phyloP scores from a whole-genome alignment of 1,140 invertebrate genomes.

The Panagrolaimus sp. region DNA sequence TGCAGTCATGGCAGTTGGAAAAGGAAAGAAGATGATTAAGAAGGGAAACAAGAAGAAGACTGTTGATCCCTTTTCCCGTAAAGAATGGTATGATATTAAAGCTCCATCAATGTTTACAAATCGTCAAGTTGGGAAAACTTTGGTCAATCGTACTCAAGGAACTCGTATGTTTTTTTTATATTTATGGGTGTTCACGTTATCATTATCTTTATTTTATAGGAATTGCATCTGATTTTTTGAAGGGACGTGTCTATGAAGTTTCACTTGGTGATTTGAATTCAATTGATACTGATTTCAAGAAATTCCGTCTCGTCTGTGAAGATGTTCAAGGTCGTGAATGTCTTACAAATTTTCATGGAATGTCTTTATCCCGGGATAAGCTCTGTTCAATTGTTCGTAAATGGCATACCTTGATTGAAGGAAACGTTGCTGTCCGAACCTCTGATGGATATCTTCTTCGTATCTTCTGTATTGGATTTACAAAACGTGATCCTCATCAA shows the following conservation, averaged over 20 bases:
- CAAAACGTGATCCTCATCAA: conserved; percentile 84
- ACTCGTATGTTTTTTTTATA: conserved; percentile 69
- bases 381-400: conserved; percentile 97
- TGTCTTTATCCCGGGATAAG: conserved; percentile 97
- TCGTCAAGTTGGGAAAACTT: conserved; percentile 91
- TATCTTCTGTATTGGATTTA: conserved; percentile 98
- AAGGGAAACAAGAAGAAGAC: conserved; percentile 99
- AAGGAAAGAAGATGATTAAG: conserved; percentile 97
- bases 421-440: conserved; percentile 92
- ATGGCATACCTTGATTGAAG: conserved; percentile 94
- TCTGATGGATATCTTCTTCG: conserved; percentile 92
- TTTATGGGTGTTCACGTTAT: conserved; percentile 18
- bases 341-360: conserved; percentile 96
- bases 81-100: conserved; percentile 99
- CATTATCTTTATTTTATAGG: conserved; percentile 64
- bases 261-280: conserved; percentile 88
- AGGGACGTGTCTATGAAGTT: conserved; percentile 92
- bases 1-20: conserved; percentile 88
- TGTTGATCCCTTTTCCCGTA: conserved; percentile 95
- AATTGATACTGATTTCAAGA: conserved; percentile 86
- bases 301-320: conserved; percentile 87
- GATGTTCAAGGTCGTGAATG: conserved; percentile 85
- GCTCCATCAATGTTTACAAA: conserved; percentile 94
- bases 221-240: conserved; percentile 94
- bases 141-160: conserved; percentile 93